Evolutionary conservation across 2,113 vertebrate species (phyloP).

Genomic region (Dromaius novaehollandiae): DNA sequence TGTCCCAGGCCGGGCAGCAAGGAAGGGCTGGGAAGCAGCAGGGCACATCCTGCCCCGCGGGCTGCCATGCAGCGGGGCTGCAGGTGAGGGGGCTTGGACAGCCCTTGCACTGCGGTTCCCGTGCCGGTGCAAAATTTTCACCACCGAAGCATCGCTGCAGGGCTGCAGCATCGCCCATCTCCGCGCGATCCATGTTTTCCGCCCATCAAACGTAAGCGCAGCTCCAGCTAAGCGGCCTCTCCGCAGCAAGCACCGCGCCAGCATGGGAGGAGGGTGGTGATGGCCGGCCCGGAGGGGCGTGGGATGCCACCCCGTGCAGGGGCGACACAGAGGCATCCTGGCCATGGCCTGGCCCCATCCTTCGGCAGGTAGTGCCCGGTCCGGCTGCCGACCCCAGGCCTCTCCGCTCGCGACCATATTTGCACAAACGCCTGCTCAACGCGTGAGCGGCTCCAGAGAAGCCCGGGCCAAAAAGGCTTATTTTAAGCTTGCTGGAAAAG

Average conservation of each 20-base stretch:
- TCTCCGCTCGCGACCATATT: constrained; percentile 80
- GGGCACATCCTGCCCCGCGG: no score
- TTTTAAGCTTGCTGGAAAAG: constrained; percentile 82
- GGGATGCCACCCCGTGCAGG: fast-evolving
- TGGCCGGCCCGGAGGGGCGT: not conserved
- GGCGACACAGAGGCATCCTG: not conserved
- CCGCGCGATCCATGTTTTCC: not conserved
- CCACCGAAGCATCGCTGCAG: not conserved
- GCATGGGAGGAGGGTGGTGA: not conserved
- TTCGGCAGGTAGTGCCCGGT: constrained; percentile 38
- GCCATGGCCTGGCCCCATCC: not conserved
- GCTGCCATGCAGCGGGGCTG: no score
- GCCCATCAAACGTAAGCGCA: not conserved
- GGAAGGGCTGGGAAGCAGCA: no score
- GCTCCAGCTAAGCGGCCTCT: not conserved
- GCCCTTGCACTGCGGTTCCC: not conserved
- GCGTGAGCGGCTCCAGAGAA: constrained; percentile 15
- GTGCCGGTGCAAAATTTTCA: not conserved
- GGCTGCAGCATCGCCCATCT: not conserved
- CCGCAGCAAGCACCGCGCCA: not conserved
- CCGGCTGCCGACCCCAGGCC: not conserved
- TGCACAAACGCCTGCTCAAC: constrained; percentile 76
- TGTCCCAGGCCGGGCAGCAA: no score
- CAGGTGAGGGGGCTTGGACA: not conserved
- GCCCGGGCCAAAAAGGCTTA: constrained; percentile 77